Base-by-base conservation (phyloP, 1,140 invertebrate species). In the Diachasmimorpha longicaudata region DNA sequence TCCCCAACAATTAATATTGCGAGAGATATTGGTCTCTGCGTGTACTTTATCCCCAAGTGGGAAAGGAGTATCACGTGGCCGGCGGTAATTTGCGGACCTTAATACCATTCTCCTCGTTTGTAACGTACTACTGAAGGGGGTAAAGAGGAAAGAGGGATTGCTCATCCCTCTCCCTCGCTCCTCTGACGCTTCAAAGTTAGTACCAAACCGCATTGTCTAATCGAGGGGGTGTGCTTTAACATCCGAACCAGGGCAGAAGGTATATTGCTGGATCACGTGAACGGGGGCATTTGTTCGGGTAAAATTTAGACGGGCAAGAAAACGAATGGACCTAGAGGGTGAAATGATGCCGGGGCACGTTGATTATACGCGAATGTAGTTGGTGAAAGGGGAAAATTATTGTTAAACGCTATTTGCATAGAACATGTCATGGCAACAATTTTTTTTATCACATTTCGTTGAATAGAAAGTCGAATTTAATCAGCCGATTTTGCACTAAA, bases 61-160 rank as follows among this genome's bases (percentile, higher is more conserved):
- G 13, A 13, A 21, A 52, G 39, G 25, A 68, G 58, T 77, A 78
- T 79, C 78, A 73, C 75, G 76, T 66, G 74, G 63, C 31, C 31
- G 73, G 63, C 52, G 74, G 79, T 78, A 80, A 80, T 80, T 80
- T 80, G 79, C 75, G 79, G 79, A 72, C 76, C 44, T 74, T 80
- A 78, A 78, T 80, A 78, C 74, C 75, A 55, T 66, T 74, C 66
- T 55, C 42, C 71, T 77, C 79, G 76, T 79, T 79, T 79, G 76
- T 79, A 77, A 79, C 74, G 74, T 76, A 71, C 42, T 70, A 55
- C 70, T 74, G 75, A 77, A 72, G 71, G 74, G 14, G 77, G 37
- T 74, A 46, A 25, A 23, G 69, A 16, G 37, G 70, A 21, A 70
- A 55, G 67, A 66, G 25, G 72, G 81, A 23, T 25, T 48, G 31